Percentiles rank a stretch among this genome's conserved stretches.
Conservation (phyloP, 2,113 vertebrate genomes). For the Sapajus apella region DNA sequence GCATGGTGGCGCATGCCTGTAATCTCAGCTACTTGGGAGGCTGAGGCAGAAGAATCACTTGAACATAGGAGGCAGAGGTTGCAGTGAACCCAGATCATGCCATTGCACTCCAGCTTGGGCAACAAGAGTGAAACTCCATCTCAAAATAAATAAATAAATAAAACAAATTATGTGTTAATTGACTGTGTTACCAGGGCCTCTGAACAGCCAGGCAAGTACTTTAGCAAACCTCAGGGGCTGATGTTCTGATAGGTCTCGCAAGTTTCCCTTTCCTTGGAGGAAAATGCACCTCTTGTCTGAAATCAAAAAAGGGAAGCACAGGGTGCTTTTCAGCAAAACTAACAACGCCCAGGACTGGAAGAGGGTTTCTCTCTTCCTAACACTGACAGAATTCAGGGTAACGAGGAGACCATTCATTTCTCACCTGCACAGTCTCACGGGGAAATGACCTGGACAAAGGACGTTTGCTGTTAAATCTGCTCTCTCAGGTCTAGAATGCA, state of each 20-base stretch:
- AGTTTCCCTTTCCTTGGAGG: not conserved
- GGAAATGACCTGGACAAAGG: not conserved
- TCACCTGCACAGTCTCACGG: not conserved
- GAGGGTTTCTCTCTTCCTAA: not conserved
- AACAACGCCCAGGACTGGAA: not conserved
- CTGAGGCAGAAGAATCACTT: no score
- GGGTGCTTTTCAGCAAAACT: not conserved
- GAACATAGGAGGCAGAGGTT: no score
- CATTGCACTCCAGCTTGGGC: no score
- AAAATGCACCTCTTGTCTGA: slow-evolving; percentile 24
- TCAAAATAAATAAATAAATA: no score
- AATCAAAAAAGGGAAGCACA: slow-evolving; percentile 46
- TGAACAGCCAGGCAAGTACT: not conserved
- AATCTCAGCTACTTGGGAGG: no score
- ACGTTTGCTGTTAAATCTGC: not conserved
- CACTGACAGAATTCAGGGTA: not conserved
- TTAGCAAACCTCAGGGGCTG: not conserved
- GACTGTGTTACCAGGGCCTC: no score
- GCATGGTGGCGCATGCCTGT: no score
- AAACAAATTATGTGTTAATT: no score
- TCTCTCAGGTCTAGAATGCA: not conserved
- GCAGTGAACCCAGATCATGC: no score
- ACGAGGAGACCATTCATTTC: not conserved
- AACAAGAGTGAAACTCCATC: no score
- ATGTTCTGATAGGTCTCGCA: not conserved